Evolutionary conservation across 1,140 invertebrate species (phyloP), one percentile per base, ranked within the genome.

Genomic region (Phymorhynchus buccinoides): DNA sequence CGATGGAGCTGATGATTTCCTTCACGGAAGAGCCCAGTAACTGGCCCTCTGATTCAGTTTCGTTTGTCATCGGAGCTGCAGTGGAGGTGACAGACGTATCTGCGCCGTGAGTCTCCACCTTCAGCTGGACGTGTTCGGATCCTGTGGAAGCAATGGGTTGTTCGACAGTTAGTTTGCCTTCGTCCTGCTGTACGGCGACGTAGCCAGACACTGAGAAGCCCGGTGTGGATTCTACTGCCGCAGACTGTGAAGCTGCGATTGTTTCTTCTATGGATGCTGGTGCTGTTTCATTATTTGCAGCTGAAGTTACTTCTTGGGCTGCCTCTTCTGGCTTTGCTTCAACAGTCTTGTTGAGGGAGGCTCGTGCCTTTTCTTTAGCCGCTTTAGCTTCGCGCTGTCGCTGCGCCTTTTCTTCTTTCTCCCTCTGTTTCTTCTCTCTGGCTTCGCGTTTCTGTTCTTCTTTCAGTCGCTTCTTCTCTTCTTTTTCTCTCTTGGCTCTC

Each of bases 371-470:
- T 18, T 30, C 62, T 62, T 42, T 71, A 7, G 41, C 62, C 39
- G 66, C 56, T 52, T 66, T 68, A 9, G 62, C 41, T 30, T 83
- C 80, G 6, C 32, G 37, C 52, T 66, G 30, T 7, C 37, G 62
- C 1, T n/a, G 37, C 66, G 42, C 66, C 66, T 71, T 71, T 4
- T 42, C 32, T 66, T 68, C 80, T n/a, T 83, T 83, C 62, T 83
- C 81, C 22, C 41, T 68, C 41, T n/a, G 7, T 37, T 81, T 81
- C 80, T 81, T 71, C 62, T 83, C 81, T 62, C 39, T 83, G 62
- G 81, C 81, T 44, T 83, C 81, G 3, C 81, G 66, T n/a, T 83
- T 83, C 81, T 83, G 41, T 7, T 83, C 32, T 22, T 83, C 81
- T 44, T 83, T 83, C 66, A 68, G 37, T 27, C 81, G 68, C 32